Percentiles rank a stretch among this genome's conserved stretches.
Conservation (phyloP, 2,113 vertebrate genomes). For the Tetrax tetrax region DNA sequence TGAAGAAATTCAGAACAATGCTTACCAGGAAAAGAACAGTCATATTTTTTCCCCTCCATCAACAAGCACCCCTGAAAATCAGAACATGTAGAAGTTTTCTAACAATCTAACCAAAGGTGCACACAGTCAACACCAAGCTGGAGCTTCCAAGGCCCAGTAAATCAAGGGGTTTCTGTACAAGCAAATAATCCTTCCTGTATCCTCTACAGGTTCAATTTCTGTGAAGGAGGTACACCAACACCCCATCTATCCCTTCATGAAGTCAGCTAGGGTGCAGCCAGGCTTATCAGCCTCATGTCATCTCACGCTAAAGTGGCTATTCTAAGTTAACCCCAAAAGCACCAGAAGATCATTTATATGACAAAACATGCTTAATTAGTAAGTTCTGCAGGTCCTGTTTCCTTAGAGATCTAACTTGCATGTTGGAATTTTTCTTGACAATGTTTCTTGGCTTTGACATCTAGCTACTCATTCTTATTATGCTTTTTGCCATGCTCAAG, state of each 20-base stretch:
- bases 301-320: background rate
- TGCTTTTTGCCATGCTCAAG: background rate
- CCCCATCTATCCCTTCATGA: background rate
- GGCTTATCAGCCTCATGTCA: background rate
- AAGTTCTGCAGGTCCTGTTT: background rate
- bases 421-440: background rate
- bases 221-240: background rate
- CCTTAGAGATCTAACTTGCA: background rate
- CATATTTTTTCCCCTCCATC: background rate
- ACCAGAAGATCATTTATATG: background rate
- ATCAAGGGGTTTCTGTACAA: background rate
- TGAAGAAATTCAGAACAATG: background rate
- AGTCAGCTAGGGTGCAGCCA: background rate
- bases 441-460: background rate
- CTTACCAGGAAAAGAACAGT: background rate
- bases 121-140: background rate
- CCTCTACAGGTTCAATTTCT: background rate
- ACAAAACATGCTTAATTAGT: background rate
- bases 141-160: background rate
- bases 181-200: background rate
- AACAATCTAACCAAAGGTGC: background rate
- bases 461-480: background rate
- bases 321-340: background rate
- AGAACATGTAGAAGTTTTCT: background rate
- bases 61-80: background rate